These are phyloP conservation scores for Drosophila diplacantha DNA, from an alignment of 2,888 invertebrate species.

Conservation along the genomic window DNA sequence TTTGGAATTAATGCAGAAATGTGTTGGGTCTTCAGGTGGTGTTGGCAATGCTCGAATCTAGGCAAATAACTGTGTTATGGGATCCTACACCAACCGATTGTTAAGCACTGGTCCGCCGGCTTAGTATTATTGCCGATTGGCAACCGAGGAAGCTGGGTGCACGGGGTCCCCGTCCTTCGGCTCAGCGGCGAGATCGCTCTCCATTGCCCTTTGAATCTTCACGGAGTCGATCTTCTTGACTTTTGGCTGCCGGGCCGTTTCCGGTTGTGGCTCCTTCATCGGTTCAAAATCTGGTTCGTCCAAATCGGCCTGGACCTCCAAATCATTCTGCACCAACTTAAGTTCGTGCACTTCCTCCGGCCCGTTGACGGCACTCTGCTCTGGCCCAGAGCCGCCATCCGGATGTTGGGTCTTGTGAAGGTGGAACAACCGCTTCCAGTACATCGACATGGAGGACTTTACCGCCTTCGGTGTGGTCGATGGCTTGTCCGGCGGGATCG, in stretches of 20 bases:
- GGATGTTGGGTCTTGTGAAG: constrained; percentile 49
- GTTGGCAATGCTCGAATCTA: not conserved
- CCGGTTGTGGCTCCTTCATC: not conserved
- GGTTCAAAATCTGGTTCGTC: not conserved
- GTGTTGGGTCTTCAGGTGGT: not conserved
- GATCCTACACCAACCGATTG: not conserved
- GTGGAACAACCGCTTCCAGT: constrained; percentile 71
- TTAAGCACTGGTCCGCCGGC: not conserved
- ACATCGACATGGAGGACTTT: constrained; percentile 67
- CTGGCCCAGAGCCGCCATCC: constrained; percentile 1
- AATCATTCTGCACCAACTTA: constrained; percentile 29
- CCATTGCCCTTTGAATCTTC: not conserved
- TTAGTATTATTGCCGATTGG: not conserved
- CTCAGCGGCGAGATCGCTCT: not conserved
- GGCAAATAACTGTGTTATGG: not conserved
- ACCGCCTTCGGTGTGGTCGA: constrained; percentile 49
- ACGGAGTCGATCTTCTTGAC: not conserved
- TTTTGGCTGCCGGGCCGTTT: not conserved
- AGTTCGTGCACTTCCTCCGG: constrained; percentile 17
- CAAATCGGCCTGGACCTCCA: constrained; percentile 19
- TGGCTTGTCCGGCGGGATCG: constrained; percentile 14
- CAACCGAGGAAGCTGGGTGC: not conserved
- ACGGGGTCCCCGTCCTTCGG: not conserved
- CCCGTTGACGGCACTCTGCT: constrained; percentile 4
- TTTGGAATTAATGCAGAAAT: constrained; percentile 13